Percentiles rank a stretch among this genome's conserved stretches.
Evolutionary conservation across 2,113 vertebrate genomes (phyloP).

Genomic region (Apistogramma diplotaenia): DNA sequence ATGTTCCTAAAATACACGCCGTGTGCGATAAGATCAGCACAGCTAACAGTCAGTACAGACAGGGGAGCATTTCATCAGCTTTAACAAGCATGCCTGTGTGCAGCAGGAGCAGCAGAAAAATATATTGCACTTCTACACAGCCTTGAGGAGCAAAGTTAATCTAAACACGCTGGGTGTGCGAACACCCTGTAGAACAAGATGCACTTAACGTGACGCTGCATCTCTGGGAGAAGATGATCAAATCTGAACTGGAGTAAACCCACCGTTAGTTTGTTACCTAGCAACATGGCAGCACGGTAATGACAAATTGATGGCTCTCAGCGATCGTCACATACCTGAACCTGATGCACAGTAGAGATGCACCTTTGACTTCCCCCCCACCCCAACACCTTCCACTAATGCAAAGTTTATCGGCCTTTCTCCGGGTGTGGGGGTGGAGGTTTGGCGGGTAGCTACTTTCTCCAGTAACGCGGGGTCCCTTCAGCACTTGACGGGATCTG

Average conservation of each 20-base stretch:
- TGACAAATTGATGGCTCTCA: conserved; percentile 58
- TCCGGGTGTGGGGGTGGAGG: not conserved
- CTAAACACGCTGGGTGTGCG: not conserved
- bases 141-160: not conserved
- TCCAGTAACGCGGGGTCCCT: not conserved
- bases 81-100: conserved; percentile 14
- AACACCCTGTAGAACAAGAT: not conserved
- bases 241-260: conserved; percentile 71
- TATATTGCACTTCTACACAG: not conserved
- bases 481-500: conserved; percentile 19
- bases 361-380: not conserved
- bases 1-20: not conserved
- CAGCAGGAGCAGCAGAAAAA: conserved; percentile 5
- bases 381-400: conserved; percentile 4
- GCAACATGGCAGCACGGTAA: conserved; percentile 72
- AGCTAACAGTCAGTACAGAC: not conserved
- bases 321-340: conserved; percentile 68
- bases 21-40: not conserved
- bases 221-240: conserved; percentile 1
- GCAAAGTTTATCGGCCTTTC: conserved; percentile 44
- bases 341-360: conserved; percentile 28
- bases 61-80: conserved; percentile 1
- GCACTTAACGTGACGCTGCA: not conserved
- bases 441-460: not conserved
- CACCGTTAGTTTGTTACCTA: conserved; percentile 71